phyloP scores from a whole-genome alignment of 2,888 invertebrate genomes.

The Ornithoptera priamus region DNA sequence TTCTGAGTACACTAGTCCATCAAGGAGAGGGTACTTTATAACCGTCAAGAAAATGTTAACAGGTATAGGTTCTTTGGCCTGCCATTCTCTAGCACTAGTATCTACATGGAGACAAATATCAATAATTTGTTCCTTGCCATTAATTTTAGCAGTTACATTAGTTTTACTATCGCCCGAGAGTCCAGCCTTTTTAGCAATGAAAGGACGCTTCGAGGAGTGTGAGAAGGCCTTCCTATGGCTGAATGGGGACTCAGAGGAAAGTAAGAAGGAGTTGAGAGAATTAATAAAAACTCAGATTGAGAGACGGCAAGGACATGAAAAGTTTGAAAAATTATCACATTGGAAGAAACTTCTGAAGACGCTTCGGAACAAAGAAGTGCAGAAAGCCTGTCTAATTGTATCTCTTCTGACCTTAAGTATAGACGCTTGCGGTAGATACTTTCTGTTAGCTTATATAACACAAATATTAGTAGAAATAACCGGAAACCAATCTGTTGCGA shows the following conservation, averaged over 20 bases:
- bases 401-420: constrained; percentile 37
- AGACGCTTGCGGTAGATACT: constrained; percentile 43
- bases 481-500: constrained; percentile 37
- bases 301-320: constrained; percentile 7
- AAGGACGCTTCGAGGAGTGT: constrained; percentile 44
- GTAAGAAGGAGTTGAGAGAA: constrained; percentile 38
- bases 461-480: constrained; percentile 42
- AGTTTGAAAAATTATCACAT: background rate
- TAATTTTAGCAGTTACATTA: constrained; percentile 33
- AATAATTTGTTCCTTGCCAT: constrained; percentile 32
- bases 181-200: constrained; percentile 45
- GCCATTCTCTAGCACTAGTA: constrained; percentile 41
- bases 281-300: constrained; percentile 34
- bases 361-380: constrained; percentile 38
- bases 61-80: constrained; percentile 39
- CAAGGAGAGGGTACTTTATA: constrained; percentile 44
- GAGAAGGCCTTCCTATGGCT: constrained; percentile 43
- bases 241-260: constrained; percentile 36
- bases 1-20: constrained; percentile 43
- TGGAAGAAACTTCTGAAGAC: constrained; percentile 27
- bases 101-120: constrained; percentile 46
- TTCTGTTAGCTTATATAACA: constrained; percentile 39
- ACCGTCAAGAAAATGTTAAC: constrained; percentile 38
- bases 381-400: constrained; percentile 37
- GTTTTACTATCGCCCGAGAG: constrained; percentile 49